Base-by-base conservation (phyloP, 2,888 invertebrate genomes). In the Drosophila leonis region DNA sequence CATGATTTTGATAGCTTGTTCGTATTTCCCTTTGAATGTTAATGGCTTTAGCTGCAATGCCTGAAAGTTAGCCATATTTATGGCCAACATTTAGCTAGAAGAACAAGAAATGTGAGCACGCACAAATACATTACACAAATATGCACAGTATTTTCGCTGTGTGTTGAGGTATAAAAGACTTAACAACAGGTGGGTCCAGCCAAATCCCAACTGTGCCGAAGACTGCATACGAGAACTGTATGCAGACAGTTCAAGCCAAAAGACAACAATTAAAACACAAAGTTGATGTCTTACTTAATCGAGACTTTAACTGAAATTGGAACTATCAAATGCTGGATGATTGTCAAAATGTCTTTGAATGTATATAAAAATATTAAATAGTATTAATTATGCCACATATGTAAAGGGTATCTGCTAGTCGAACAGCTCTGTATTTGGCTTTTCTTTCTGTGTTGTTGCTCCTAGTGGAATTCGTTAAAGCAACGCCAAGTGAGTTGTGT, bases 1-100 rank as follows among this genome's bases (percentile, higher is more conserved):
- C 64, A 61, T 68, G 56, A 68, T 64, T 75, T 79, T 49, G 29
- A 42, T 41, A 37, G 61, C 37, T 13, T 35, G 41, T 29, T 80
- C 49, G 46, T 13, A 49, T 57, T 44, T 49, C 49, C 31, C 41
- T 54, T 52, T 48, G 46, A 52, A 57, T 65, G 66, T 49, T 61
- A 61, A 48, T 46, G 24, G 8, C 13, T 33, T 42, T 15, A 10
- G 20, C 55, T 41, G 37, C 20, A 10, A 24, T n/a, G 33, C 13
- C 46, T 15, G 13, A 57, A 12, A 33, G 6, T 3, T 37, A 44
- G 15, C 12, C 44, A 37, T 20, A 63, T 63, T 76, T 77, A 46
- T 51, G 42, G 33, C 27, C 27, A 27, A 7, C 18, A 7, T 41
- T 8, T 12, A 7, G 20, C 37, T 4, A 8, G 42, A 31, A 55